Evolutionary conservation across 2,888 invertebrate genomes (phyloP).

Genomic region (Tethea ocularis): DNA sequence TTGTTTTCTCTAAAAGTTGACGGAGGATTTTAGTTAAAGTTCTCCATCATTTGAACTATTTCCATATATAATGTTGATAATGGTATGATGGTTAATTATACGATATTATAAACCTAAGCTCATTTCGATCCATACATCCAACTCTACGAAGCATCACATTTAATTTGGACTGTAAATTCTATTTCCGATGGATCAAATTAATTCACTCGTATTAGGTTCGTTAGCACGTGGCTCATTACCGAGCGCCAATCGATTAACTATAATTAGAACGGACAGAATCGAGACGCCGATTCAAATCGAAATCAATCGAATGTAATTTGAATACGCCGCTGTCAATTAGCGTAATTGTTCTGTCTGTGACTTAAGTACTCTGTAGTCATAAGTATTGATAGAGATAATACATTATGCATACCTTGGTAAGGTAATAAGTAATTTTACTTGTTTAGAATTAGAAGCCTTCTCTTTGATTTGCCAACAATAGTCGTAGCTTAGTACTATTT

Average conservation of each 20-base stretch:
- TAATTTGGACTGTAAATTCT: not conserved
- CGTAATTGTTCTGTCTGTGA: constrained; percentile 1
- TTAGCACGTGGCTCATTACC: constrained; percentile 7
- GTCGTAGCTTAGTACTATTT: not conserved
- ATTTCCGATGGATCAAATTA: not conserved
- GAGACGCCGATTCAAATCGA: constrained; percentile 7
- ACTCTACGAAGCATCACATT: not conserved
- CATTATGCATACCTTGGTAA: not conserved
- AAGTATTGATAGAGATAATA: not conserved
- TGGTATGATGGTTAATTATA: too few species aligned
- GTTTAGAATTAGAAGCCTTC: not conserved
- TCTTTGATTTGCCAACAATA: not conserved
- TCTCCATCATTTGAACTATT: too few species aligned
- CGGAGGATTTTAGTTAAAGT: too few species aligned
- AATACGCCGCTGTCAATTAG: not conserved
- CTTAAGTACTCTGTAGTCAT: not conserved
- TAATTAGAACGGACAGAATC: constrained; percentile 9
- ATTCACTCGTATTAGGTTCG: constrained; percentile 7
- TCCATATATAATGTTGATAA: too few species aligned
- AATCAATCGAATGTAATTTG: constrained; percentile 7
- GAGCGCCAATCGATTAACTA: constrained; percentile 8
- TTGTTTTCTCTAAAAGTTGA: too few species aligned
- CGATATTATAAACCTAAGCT: not conserved
- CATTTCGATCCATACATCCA: not conserved
- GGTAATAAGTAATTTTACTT: not conserved